Base-by-base conservation (phyloP, 2,113 vertebrate genomes). In the Chloroceryle aenea region DNA sequence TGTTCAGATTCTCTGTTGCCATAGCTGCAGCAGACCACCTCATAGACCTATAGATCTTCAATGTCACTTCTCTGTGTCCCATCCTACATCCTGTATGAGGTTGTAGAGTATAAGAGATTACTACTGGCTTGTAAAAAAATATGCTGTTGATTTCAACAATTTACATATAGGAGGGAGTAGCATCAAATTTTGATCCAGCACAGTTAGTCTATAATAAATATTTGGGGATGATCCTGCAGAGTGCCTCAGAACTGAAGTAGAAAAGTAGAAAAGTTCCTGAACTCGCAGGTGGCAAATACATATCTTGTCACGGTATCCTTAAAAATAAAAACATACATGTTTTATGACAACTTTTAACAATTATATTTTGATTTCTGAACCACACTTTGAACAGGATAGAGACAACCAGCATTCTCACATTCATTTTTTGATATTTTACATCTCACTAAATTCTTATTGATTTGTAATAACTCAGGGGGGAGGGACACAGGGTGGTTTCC, bases 401-500 rank as follows among this genome's bases (percentile, higher is more conserved):
- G 11, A 68, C 13, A 83, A 2, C 1, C 25, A 77, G 4, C 26
- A 88, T 67, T 83, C 67, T 90, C 6, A 52, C 10, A 53, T 47
- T 30, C 48, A 48, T 53, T 23, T 77, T 71, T 58, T 55, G 36
- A 52, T 85, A 87, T 83, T 91, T 79, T 66, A 58, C 26, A 50
- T 81, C 20, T 43, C 43, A 50, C 26, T 61, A 75, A 61, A 79
- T 74, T 40, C 52, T 72, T 79, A 59, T 5, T 61, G 45, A 69
- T 73, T 87, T 82, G 14, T 67, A 68, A 48, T 47, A 61, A 67
- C 34, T 75, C 18, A 10, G 10, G 14, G 14, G 30, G 10, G 43
- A 4, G 7, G 10, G 3, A 22, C 21, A 30, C 16, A 10, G 12
- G 34, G 3, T 3, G 20, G 13, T 10, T 23, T 5, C 16, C 58